Percentiles rank a stretch among this genome's conserved stretches.
Conservation (phyloP, 2,113 vertebrate genomes). For the Coracopsis vasa region DNA sequence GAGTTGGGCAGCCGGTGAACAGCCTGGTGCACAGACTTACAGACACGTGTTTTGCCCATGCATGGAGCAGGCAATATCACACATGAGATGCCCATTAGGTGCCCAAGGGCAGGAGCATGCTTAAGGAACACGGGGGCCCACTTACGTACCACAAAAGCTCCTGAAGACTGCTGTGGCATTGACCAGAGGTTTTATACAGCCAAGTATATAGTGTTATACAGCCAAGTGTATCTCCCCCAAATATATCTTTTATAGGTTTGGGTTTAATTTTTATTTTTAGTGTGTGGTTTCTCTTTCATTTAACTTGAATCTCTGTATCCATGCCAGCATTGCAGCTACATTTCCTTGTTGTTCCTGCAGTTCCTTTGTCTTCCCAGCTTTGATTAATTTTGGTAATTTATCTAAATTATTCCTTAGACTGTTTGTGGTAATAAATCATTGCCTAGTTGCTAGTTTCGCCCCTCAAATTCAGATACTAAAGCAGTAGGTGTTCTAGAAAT, state of each 20-base stretch:
- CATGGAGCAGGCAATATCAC: neutral
- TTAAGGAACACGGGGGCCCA: neutral
- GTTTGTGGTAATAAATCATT: neutral
- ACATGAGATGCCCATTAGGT: neutral
- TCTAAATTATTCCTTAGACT: neutral
- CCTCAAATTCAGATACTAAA: neutral
- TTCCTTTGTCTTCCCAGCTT: neutral
- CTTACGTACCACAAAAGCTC: neutral
- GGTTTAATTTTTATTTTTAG: neutral
- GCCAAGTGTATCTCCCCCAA: too few relatives aligned
- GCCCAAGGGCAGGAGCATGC: fast-evolving
- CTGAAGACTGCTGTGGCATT: neutral
- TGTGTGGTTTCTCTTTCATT: neutral
- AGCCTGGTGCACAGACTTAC: neutral
- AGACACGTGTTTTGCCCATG: neutral
- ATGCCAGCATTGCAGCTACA: neutral
- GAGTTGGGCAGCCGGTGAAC: neutral
- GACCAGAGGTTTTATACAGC: neutral
- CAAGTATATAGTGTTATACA: neutral
- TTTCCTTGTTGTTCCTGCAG: neutral
- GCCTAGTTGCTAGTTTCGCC: neutral
- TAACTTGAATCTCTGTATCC: neutral
- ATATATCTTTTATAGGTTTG: neutral
- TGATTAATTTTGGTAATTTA: neutral
- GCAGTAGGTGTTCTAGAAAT: neutral